These are phyloP conservation scores for Linnaemya vulpina DNA, from an alignment of 2,888 invertebrate genomes.

Conservation along the genomic window DNA sequence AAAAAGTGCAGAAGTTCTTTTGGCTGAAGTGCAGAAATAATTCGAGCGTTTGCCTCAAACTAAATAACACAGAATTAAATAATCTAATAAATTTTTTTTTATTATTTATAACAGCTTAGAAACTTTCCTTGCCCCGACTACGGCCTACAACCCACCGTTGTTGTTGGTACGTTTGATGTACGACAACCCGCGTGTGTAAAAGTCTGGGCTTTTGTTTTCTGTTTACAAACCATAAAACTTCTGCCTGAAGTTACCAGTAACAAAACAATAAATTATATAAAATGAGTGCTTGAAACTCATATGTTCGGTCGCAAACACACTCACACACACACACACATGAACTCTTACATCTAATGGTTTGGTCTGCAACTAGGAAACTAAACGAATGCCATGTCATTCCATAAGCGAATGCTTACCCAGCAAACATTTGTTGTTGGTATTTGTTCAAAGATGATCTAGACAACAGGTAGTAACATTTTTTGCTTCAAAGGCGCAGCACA, in stretches of 20 bases:
- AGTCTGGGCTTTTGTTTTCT: constrained; percentile 12
- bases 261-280: constrained; percentile 68
- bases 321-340: constrained; percentile 5
- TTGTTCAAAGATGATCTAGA: too few species aligned
- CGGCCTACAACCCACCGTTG: not conserved
- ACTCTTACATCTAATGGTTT: constrained; percentile 33
- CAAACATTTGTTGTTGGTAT: not conserved
- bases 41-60: too few species aligned
- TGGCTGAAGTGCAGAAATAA: too few species aligned
- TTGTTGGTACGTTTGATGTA: not conserved
- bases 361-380: constrained; percentile 25
- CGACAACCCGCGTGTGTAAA: not conserved
- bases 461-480: too few species aligned
- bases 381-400: not conserved
- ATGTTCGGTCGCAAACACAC: not conserved
- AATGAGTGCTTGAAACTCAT: constrained; percentile 55
- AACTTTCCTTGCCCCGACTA: too few species aligned
- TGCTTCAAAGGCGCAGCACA: too few species aligned
- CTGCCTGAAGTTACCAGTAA: constrained; percentile 49
- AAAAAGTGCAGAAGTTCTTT: too few species aligned
- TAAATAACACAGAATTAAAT: too few species aligned
- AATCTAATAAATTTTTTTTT: too few species aligned
- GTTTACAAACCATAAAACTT: constrained; percentile 69
- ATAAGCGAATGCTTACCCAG: not conserved
- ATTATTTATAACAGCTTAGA: too few species aligned